These are phyloP conservation scores for Dinothrombium tinctorium DNA, from an alignment of 1,140 invertebrate genomes.

Conservation along the genomic window DNA sequence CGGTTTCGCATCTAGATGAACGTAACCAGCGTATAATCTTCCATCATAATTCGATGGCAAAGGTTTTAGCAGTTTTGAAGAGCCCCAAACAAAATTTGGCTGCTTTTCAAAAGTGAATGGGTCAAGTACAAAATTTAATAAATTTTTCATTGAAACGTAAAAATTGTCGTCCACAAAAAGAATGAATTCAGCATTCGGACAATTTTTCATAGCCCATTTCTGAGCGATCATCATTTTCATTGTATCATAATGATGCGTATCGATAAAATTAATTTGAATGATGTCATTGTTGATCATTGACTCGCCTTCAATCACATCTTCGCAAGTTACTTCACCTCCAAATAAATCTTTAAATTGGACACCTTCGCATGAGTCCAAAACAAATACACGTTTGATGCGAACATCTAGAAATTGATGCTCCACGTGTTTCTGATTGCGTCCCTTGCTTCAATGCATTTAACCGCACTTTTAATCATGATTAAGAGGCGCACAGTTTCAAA, in stretches of 20 bases:
- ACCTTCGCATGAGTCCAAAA: too few species aligned
- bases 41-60: constrained; percentile 25
- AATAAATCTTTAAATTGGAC: too few species aligned
- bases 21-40: constrained; percentile 44
- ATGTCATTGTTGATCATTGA: constrained; percentile 43
- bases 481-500: too few species aligned
- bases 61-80: not conserved
- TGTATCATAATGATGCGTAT: constrained; percentile 74
- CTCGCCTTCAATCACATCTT: constrained; percentile 31
- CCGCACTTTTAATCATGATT: too few species aligned
- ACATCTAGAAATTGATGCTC: too few species aligned
- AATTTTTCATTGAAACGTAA: constrained; percentile 66
- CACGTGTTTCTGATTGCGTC: too few species aligned
- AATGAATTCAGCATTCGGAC: constrained; percentile 48
- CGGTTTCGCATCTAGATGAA: constrained; percentile 35
- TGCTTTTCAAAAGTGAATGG: constrained; percentile 21
- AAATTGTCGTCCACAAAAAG: constrained; percentile 80
- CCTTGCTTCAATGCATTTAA: too few species aligned
- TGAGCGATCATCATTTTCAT: constrained; percentile 76
- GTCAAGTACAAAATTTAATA: constrained; percentile 45
- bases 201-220: constrained; percentile 49
- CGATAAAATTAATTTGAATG: constrained; percentile 50
- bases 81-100: not conserved
- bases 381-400: too few species aligned
- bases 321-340: too few species aligned